Evolutionary conservation across 1,140 invertebrate species (phyloP).

Genomic region (Vanessa atalanta): DNA sequence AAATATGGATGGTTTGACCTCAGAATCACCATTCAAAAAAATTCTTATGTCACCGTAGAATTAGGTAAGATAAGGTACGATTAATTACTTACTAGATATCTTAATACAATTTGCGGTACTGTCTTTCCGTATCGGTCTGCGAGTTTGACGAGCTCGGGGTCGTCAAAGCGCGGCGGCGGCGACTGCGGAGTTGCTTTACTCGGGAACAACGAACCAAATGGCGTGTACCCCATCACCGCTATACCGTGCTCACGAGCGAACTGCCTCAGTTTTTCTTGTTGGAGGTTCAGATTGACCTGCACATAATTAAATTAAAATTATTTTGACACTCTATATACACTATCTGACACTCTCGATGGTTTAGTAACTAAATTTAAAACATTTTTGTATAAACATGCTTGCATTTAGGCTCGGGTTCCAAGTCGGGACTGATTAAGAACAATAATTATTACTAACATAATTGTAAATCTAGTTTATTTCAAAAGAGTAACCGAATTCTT

Average conservation of each 20-base stretch:
- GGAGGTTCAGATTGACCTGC: slow-evolving; percentile 43
- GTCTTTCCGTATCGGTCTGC: slow-evolving; percentile 86
- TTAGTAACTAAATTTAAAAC: no score
- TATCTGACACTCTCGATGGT: neutral
- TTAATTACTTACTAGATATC: slow-evolving; percentile 81
- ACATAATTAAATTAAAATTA: neutral
- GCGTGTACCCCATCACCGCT: slow-evolving; percentile 88
- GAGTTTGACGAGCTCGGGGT: slow-evolving; percentile 84
- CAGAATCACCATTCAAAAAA: no score
- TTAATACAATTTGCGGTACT: slow-evolving; percentile 84
- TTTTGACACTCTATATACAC: no score
- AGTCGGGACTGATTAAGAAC: no score
- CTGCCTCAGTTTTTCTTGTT: slow-evolving; percentile 85
- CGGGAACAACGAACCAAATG: slow-evolving; percentile 85
- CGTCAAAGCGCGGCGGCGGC: slow-evolving; percentile 82
- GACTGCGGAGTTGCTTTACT: slow-evolving; percentile 81
- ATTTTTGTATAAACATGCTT: no score
- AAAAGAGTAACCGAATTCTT: no score
- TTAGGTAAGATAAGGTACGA: neutral
- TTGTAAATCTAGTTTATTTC: no score
- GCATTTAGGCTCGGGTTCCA: no score
- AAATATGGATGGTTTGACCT: no score
- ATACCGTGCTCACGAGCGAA: slow-evolving; percentile 87
- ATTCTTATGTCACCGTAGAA: no score
- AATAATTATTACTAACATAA: no score